A percentile compares a stretch with the other conserved stretches of the same genome.
Evolutionary conservation across 2,888 invertebrate genomes (phyloP).

Genomic region (Cactoblastis cactorum): DNA sequence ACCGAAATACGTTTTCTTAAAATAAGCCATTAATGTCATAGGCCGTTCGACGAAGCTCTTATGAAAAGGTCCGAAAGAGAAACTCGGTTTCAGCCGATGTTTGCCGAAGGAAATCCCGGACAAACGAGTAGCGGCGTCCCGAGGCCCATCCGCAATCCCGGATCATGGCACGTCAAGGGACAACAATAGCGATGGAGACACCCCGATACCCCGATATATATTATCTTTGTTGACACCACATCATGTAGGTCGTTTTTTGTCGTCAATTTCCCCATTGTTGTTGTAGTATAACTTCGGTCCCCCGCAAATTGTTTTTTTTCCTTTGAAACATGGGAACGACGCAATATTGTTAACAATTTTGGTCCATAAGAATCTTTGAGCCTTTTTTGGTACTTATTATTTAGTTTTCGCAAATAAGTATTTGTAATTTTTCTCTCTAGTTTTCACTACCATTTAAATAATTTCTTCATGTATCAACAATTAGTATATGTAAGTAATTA

Average conservation of each 20-base stretch:
- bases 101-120: conserved; percentile 74
- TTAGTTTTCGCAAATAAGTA: no score
- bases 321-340: conserved; percentile 21
- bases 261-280: conserved; percentile 63
- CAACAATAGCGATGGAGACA: conserved; percentile 66
- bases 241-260: conserved; percentile 71
- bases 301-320: conserved; percentile 36
- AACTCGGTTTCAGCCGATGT: conserved; percentile 71
- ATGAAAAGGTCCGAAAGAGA: conserved; percentile 66
- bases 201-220: conserved; percentile 69
- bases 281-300: conserved; percentile 50
- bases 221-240: conserved; percentile 73
- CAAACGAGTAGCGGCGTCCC: conserved; percentile 67
- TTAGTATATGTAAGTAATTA: no score
- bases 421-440: no score
- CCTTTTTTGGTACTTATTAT: neutral
- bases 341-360: neutral
- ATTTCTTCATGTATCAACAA: no score
- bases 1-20: neutral
- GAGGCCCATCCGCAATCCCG: conserved; percentile 46
- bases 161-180: conserved; percentile 65
- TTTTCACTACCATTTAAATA: no score
- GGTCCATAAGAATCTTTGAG: neutral
- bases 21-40: conserved; percentile 29
- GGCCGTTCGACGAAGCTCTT: conserved; percentile 62